These are phyloP conservation scores for Centropristis striata DNA, from an alignment of 2,113 vertebrate species.

Conservation along the genomic window DNA sequence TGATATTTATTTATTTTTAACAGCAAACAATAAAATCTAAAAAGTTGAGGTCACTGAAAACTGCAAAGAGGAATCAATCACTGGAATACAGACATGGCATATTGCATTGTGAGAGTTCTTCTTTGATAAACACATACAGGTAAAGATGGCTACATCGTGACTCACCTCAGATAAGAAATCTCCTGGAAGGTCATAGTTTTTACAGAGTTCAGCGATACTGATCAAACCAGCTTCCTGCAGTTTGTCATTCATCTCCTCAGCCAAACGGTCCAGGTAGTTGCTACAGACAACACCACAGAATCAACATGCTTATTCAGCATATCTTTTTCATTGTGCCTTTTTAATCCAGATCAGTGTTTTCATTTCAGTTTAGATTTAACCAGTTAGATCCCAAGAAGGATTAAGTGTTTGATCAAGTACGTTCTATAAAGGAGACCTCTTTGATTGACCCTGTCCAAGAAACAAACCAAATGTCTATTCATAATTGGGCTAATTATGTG, in stretches of 20 bases:
- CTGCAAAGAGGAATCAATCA: neutral
- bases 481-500: too few relatives aligned
- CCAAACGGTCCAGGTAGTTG: slow-evolving; percentile 92
- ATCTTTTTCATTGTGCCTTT: neutral
- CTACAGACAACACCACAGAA: slow-evolving; percentile 66
- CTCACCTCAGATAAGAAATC: slow-evolving; percentile 94
- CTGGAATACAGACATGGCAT: neutral
- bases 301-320: neutral
- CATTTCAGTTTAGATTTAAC: neutral
- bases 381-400: neutral
- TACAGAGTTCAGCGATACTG: slow-evolving; percentile 94
- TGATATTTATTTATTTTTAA: too few relatives aligned
- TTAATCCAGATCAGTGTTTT: neutral
- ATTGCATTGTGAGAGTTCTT: neutral
- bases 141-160: neutral
- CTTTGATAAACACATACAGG: neutral
- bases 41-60: neutral
- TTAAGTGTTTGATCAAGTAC: neutral
- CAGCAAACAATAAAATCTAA: neutral
- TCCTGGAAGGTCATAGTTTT: slow-evolving; percentile 93
- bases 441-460: too few relatives aligned
- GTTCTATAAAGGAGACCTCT: too few relatives aligned
- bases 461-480: neutral
- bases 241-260: slow-evolving; percentile 97
- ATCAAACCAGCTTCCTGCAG: slow-evolving; percentile 95